Percentiles rank a stretch among this genome's conserved stretches.
phyloP scores from a whole-genome alignment of 2,113 vertebrate species.

The Piprites chloris region DNA sequence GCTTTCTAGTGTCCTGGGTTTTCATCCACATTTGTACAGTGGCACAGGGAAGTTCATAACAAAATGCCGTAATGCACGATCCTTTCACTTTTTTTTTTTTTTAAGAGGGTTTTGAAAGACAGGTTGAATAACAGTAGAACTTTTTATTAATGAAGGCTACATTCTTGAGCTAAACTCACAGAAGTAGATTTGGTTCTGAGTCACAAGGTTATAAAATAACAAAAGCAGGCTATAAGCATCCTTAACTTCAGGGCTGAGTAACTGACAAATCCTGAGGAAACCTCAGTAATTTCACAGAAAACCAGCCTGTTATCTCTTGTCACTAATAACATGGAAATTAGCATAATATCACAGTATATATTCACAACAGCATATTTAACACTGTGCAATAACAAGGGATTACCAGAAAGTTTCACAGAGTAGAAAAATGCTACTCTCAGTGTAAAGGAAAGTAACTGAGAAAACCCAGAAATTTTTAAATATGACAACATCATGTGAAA shows the following conservation, averaged over 20 bases:
- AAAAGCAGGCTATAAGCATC: neutral
- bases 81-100: neutral
- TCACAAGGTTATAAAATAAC: neutral
- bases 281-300: neutral
- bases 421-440: neutral
- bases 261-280: neutral
- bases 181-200: neutral
- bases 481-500: neutral
- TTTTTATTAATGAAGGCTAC: neutral
- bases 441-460: neutral
- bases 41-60: neutral
- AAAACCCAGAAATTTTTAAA: neutral
- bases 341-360: neutral
- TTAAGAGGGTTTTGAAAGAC: neutral
- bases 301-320: neutral
- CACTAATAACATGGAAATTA: neutral
- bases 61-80: neutral
- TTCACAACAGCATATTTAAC: neutral
- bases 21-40: neutral
- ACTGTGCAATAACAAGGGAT: neutral
- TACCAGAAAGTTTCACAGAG: neutral
- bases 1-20: neutral
- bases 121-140: neutral
- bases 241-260: neutral
- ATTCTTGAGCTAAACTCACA: neutral